A percentile compares a stretch with the other conserved stretches of the same genome.
phyloP scores from a whole-genome alignment of 2,113 vertebrate species.

The Athene cunicularia region DNA sequence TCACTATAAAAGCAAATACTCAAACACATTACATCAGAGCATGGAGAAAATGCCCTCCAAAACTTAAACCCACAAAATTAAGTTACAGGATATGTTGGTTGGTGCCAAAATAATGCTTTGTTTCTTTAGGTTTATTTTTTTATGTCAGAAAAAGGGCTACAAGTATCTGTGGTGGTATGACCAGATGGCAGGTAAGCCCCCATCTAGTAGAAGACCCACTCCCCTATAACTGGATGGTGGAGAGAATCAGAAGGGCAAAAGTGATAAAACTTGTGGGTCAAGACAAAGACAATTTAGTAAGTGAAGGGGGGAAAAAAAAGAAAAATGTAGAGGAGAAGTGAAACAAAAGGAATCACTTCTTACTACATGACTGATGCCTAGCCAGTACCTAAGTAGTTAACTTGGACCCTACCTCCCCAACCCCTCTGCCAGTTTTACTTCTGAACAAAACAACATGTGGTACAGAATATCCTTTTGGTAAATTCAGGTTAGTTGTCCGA shows the following conservation, averaged over 20 bases:
- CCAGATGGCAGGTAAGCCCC: background rate
- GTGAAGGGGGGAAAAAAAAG: rapidly evolving
- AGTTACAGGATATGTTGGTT: background rate
- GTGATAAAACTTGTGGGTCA: background rate
- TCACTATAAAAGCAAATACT: background rate
- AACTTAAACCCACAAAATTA: background rate
- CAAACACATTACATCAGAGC: background rate
- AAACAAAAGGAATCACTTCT: background rate
- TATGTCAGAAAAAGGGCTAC: background rate
- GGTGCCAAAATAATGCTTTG: background rate
- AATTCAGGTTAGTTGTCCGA: background rate
- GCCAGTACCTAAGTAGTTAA: rapidly evolving
- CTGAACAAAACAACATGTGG: background rate
- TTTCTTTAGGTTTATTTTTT: background rate
- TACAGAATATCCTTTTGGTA: background rate
- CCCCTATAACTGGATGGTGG: rapidly evolving
- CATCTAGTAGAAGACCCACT: background rate
- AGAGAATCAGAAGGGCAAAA: background rate
- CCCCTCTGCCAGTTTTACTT: background rate
- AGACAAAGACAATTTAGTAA: background rate
- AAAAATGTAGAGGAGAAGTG: background rate
- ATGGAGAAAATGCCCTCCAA: background rate
- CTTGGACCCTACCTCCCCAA: rapidly evolving
- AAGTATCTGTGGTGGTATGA: background rate
- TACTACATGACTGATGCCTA: background rate